Evolutionary conservation across 2,888 invertebrate genomes (phyloP).

Genomic region (Ceriagrion tenellum): DNA sequence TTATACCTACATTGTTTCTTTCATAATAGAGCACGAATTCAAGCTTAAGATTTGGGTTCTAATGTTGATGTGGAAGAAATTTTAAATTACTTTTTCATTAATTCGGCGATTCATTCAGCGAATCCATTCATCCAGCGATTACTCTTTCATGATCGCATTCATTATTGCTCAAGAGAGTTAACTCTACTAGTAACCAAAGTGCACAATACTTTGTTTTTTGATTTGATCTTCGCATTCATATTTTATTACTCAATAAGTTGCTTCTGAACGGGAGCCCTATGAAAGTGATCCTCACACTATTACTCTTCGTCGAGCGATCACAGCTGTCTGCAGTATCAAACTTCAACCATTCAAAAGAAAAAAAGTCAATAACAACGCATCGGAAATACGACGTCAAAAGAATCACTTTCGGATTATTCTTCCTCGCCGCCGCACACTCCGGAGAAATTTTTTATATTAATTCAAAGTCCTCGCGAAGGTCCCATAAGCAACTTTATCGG

Average conservation of each 20-base stretch:
- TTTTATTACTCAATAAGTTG: not conserved
- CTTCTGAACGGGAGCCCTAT: not conserved
- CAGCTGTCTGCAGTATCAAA: not conserved
- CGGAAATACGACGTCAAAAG: not conserved
- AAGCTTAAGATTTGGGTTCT: too few relatives aligned
- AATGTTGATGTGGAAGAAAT: too few relatives aligned
- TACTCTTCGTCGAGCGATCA: not conserved
- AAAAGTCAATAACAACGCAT: not conserved
- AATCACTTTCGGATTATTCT: slow-evolving; percentile 38
- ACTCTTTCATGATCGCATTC: not conserved
- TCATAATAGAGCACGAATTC: too few relatives aligned
- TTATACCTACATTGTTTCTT: too few relatives aligned
- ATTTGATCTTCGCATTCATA: not conserved
- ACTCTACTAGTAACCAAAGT: not conserved
- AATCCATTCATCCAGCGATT: not conserved
- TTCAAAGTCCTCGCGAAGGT: slow-evolving; percentile 45
- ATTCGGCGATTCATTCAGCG: too few relatives aligned
- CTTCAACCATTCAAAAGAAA: not conserved
- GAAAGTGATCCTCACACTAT: not conserved
- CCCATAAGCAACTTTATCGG: slow-evolving; percentile 52
- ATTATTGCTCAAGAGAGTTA: not conserved
- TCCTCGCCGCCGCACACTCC: not conserved
- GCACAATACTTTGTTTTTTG: not conserved
- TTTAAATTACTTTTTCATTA: too few relatives aligned
- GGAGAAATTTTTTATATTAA: slow-evolving; percentile 57